Evolutionary conservation across 2,888 invertebrate species (phyloP).

Genomic region (Rhagophthalmus giganteus): DNA sequence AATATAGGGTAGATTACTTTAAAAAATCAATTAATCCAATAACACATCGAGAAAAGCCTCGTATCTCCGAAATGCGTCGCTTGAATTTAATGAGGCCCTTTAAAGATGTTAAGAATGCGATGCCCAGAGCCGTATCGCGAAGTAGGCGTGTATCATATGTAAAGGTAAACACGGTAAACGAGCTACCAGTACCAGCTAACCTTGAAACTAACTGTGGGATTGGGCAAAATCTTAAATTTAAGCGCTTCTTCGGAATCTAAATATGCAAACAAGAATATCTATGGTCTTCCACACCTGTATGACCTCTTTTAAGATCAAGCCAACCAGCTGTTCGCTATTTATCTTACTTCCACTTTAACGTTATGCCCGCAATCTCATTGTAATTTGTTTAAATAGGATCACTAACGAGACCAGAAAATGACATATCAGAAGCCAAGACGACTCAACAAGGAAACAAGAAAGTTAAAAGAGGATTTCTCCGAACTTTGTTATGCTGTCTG

Average conservation of each 20-base stretch:
- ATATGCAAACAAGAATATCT: background rate
- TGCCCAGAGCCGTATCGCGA: slow-evolving; percentile 26
- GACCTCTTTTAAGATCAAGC: slow-evolving; percentile 46
- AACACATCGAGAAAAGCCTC: too few species aligned
- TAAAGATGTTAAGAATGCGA: slow-evolving; percentile 5
- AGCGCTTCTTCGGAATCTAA: slow-evolving; percentile 37
- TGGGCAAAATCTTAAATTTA: slow-evolving; percentile 37
- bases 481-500: slow-evolving; percentile 86
- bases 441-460: slow-evolving; percentile 54
- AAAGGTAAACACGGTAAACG: slow-evolving; percentile 45
- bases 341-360: too few species aligned
- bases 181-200: slow-evolving; percentile 45
- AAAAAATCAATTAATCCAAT: too few species aligned
- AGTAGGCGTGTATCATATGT: slow-evolving; percentile 49
- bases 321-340: too few species aligned
- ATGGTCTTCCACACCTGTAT: slow-evolving; percentile 44
- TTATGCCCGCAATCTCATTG: too few species aligned
- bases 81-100: too few species aligned
- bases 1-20: too few species aligned
- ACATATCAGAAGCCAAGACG: slow-evolving; percentile 49
- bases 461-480: slow-evolving; percentile 71
- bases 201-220: slow-evolving; percentile 47
- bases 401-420: slow-evolving; percentile 52
- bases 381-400: slow-evolving; percentile 39
- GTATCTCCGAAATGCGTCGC: too few species aligned